Conservation (phyloP, 2,888 invertebrate species). For the Lochmaea crataegi region DNA sequence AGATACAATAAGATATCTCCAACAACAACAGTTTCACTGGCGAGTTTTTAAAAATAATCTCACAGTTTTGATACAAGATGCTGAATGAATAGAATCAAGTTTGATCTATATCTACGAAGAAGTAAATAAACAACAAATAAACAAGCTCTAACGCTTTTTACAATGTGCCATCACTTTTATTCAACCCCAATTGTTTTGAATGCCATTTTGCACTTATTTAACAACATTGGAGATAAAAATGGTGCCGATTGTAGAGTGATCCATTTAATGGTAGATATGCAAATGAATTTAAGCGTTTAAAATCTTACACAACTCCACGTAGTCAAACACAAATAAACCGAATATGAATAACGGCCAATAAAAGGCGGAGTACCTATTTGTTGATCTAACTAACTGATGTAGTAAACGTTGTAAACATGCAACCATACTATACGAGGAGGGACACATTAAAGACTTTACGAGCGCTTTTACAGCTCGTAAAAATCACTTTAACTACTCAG, state of each 20-base stretch:
- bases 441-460: constrained; percentile 66
- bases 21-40: no score
- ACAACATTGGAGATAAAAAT: not conserved
- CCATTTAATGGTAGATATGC: constrained; percentile 4
- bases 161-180: not conserved
- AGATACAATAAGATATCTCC: no score
- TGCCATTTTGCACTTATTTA: not conserved
- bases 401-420: constrained; percentile 63
- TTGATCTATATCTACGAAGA: no score
- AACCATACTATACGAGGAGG: constrained; percentile 62
- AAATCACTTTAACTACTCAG: constrained; percentile 67
- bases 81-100: no score
- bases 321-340: constrained; percentile 52
- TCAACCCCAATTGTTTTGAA: not conserved
- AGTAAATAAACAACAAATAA: no score
- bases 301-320: constrained; percentile 14
- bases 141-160: no score
- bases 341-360: constrained; percentile 60
- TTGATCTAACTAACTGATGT: constrained; percentile 61
- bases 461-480: constrained; percentile 66
- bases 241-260: not conserved
- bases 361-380: constrained; percentile 59
- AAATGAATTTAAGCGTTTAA: constrained; percentile 11
- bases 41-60: no score
- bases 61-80: no score